Base-by-base conservation (phyloP, 2,888 invertebrate genomes). In the Nemotelus pantherinus region DNA sequence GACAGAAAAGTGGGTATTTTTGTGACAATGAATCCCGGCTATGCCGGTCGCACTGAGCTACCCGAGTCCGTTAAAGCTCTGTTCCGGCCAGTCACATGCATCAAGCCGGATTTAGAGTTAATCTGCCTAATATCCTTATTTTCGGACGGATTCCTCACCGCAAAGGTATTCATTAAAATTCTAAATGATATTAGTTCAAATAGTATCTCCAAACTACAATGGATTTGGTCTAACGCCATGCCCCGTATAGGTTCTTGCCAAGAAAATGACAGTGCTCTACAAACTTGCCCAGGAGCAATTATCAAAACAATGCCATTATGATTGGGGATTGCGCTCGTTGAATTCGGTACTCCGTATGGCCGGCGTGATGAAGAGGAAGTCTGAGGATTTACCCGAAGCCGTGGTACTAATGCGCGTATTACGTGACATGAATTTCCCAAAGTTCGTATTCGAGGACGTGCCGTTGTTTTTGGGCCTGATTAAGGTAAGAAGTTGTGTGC, bases 1-100 rank as follows among this genome's bases (percentile, higher is more conserved):
- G 96, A 97, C 87, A 88, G 89, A 4, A 95, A 96, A 88, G 94
- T 96, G 25, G 97, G 97, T 0, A 93, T 97, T 80, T 98, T 97
- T 87, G 95, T 97, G 77, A 97, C 97, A 0, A 97, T 97, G 96
- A 97, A 97, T 88, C 96, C 96, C 0, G 96, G 96, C 0, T 96
- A 97, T 84, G 95, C 96, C 0, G 96, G 96, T 0, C 91, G 96
- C 77, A 96, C 96, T 0, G 96, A 97, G 84, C 88, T 98, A 48
- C 97, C 97, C 0, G 97, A 97, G 86, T 95, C 95, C 0, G 95
- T 97, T 5, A 97, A 97, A 85, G 95, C 95, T 0, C 88, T 96
- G 48, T 97, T 97, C 86, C 89, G 97, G 7, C 97, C 97, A 0
- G 96, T 97, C 2, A 95, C 96, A 2, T 97, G 97, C 85, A 95